Evolutionary conservation across 2,888 invertebrate genomes (phyloP).

Genomic region (Aphelenchoides bicaudatus): DNA sequence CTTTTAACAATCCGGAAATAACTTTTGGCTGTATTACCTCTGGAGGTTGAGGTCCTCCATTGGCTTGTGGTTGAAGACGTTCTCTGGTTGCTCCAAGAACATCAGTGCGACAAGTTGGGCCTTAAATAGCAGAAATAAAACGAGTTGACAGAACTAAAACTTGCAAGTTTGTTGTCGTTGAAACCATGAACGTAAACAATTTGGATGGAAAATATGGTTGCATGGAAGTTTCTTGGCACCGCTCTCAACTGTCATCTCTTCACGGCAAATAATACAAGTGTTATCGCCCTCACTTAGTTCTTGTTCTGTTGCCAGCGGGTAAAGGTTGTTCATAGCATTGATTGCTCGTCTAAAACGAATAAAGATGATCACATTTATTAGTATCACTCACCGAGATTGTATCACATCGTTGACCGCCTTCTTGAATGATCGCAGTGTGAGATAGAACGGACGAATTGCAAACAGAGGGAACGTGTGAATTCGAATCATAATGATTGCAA

Average conservation of each 20-base stretch:
- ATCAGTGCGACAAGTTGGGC: constrained; percentile 78
- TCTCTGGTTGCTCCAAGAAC: constrained; percentile 32
- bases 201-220: constrained; percentile 97
- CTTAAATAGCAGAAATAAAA: too few species aligned
- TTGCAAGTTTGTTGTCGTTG: constrained; percentile 98
- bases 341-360: too few species aligned
- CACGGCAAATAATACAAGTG: constrained; percentile 96
- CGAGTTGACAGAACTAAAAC: too few species aligned
- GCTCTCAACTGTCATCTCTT: constrained; percentile 71
- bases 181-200: constrained; percentile 96
- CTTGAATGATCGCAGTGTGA: constrained; percentile 87
- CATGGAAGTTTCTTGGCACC: constrained; percentile 88
- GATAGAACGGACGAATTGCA: constrained; percentile 97
- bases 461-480: constrained; percentile 95
- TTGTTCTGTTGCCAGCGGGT: constrained; percentile 51
- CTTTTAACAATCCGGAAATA: too few species aligned
- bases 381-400: constrained; percentile 78
- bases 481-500: constrained; percentile 90
- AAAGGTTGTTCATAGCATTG: constrained; percentile 59
- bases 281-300: constrained; percentile 71
- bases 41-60: too few species aligned
- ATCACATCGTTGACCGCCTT: constrained; percentile 96
- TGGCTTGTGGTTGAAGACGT: neutral
- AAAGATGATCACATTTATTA: too few species aligned
- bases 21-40: too few species aligned